Base-by-base conservation (phyloP, 2,113 vertebrate genomes). In the Callorhinus ursinus region DNA sequence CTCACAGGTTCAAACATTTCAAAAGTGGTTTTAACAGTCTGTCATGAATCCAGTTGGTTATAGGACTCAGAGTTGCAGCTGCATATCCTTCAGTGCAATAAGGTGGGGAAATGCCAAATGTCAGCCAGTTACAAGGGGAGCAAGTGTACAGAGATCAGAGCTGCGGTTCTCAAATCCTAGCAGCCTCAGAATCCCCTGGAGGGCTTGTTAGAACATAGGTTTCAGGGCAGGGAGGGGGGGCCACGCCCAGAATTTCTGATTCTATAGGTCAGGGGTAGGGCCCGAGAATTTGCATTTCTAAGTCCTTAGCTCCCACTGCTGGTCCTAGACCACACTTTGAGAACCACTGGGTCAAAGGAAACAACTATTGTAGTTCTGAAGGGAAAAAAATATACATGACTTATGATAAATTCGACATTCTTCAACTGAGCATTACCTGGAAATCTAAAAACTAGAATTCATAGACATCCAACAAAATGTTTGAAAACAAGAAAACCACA, bases 361-460 rank as follows among this genome's bases (percentile, higher is more conserved):
- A 74, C 12, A 79, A 12, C 53, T 71, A 31, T 33, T 76, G 0
- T 49, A 69, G 4, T 88, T 93, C 42, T 49, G 46, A 94, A 90
- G 46, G n/a, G 36, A 59, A 83, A 93, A 93, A 21, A 61, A 77
- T 14, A 46, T n/a, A 8, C n/a, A 33, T 26, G 15, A 12, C 3
- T 31, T 76, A 1, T 92, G 42, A 89, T 69, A 87, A 87, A 90
- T 76, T 76, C 61, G 3, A 53, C 19, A 33, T 80, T 86, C n/a
- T 90, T 88, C 39, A 71, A 15, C 21, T 76, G 18, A 28, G 11
- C 28, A 74, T 84, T 96, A 61, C 49, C 31, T 71, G 18, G 80
- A 93, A 80, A 93, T 79, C 28, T 85, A 76, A 91, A 93, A 83
- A 8, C 36, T 36, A 86, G n/a, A 97, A 79, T 80, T 77, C 19